Conservation (phyloP, 92 coral and sea anemone genomes). For the Meandrina meandrites region DNA sequence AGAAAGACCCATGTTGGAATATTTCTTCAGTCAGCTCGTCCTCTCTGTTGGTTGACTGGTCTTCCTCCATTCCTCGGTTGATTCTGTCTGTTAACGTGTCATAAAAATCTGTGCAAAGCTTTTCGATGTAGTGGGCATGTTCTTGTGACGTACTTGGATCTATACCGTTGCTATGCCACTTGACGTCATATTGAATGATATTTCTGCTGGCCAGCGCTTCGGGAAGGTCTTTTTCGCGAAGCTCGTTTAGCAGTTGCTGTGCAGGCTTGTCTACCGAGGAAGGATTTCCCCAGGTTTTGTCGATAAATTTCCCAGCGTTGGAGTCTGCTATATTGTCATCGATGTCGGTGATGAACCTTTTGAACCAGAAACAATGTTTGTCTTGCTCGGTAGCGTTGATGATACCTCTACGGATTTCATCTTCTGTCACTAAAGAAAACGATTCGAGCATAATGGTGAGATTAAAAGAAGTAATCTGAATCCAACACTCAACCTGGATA, state of each 20-base stretch:
- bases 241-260: slow-evolving; percentile 48
- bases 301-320: slow-evolving; percentile 70
- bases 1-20: slow-evolving; percentile 80
- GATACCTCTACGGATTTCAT: slow-evolving; percentile 85
- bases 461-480: neutral
- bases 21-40: slow-evolving; percentile 84
- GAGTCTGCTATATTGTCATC: slow-evolving; percentile 45
- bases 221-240: slow-evolving; percentile 70
- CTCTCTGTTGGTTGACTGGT: slow-evolving; percentile 56
- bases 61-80: slow-evolving; percentile 66
- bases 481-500: neutral
- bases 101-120: slow-evolving; percentile 76
- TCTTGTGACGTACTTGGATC: slow-evolving; percentile 73
- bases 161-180: slow-evolving; percentile 85
- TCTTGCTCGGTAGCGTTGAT: slow-evolving; percentile 67
- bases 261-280: slow-evolving; percentile 67
- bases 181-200: slow-evolving; percentile 70
- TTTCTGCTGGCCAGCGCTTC: slow-evolving; percentile 56
- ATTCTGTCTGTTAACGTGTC: slow-evolving; percentile 69
- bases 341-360: slow-evolving; percentile 69
- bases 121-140: slow-evolving; percentile 82
- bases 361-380: slow-evolving; percentile 90
- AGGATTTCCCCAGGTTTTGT: slow-evolving; percentile 68
- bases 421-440: slow-evolving; percentile 73
- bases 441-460: neutral